These are phyloP conservation scores for Salminus brasiliensis DNA, from an alignment of 2,113 vertebrate species.

Conservation along the genomic window DNA sequence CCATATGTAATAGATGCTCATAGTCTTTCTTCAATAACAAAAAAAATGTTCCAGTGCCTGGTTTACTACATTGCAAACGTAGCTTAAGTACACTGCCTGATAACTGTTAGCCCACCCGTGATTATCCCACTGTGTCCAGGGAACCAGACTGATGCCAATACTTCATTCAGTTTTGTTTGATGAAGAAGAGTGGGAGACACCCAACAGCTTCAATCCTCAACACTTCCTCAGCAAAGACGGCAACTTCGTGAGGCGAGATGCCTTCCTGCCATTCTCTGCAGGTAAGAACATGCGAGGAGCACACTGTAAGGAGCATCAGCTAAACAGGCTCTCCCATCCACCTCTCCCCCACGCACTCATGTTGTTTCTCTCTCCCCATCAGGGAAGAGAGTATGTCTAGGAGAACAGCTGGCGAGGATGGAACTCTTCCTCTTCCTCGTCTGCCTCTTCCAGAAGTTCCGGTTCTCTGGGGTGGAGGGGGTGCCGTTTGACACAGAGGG, in stretches of 20 bases:
- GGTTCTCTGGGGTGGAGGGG: conserved; percentile 66
- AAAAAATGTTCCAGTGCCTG: neutral
- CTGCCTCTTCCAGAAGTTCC: conserved; percentile 79
- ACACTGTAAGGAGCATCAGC: no score
- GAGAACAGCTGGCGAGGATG: conserved; percentile 78
- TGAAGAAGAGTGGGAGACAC: conserved; percentile 81
- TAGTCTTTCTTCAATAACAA: no score
- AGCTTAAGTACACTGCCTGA: no score
- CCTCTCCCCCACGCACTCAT: neutral
- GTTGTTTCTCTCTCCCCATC: neutral
- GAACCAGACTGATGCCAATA: conserved; percentile 72
- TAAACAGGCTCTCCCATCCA: neutral
- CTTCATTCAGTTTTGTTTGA: conserved; percentile 83
- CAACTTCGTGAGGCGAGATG: conserved; percentile 78
- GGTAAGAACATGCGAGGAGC: conserved; percentile 65
- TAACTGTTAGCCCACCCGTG: no score
- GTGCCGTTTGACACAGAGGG: conserved; percentile 62
- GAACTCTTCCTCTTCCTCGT: conserved; percentile 87
- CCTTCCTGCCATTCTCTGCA: conserved; percentile 87
- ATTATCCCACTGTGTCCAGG: conserved; percentile 64
- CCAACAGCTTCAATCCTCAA: conserved; percentile 82
- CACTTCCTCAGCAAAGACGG: conserved; percentile 86
- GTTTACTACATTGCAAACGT: no score
- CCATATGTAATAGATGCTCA: no score
- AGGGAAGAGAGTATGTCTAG: conserved; percentile 83